These are phyloP conservation scores for Meteorus colon DNA, from an alignment of 2,888 invertebrate species.

Conservation along the genomic window DNA sequence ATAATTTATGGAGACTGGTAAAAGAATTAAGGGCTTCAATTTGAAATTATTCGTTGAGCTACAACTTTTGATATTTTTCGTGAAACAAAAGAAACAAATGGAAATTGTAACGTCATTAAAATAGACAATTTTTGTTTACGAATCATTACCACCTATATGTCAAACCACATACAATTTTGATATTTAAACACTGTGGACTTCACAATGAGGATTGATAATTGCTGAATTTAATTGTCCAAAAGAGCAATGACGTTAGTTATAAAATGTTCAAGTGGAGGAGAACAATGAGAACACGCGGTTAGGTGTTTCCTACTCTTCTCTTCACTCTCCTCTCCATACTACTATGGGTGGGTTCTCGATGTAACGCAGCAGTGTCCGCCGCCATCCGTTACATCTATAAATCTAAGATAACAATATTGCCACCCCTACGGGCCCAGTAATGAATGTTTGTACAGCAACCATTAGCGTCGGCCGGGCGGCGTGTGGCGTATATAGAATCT, in stretches of 20 bases:
- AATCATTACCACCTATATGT: background rate
- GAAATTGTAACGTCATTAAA: background rate
- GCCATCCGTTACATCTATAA: slow-evolving; percentile 73
- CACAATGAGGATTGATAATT: background rate
- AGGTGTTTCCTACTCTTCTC: background rate
- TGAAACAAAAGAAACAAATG: no score
- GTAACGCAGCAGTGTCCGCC: slow-evolving; percentile 66
- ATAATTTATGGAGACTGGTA: background rate
- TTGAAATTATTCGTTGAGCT: background rate
- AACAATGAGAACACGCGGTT: slow-evolving; percentile 15
- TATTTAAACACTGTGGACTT: background rate
- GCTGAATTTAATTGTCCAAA: slow-evolving; percentile 1
- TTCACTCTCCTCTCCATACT: slow-evolving; percentile 29
- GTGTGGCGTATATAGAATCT: slow-evolving; percentile 42
- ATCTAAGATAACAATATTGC: slow-evolving; percentile 73
- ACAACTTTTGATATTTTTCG: no score
- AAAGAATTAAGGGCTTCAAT: background rate
- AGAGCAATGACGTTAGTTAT: background rate
- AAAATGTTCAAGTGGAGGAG: slow-evolving; percentile 5
- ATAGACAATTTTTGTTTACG: background rate
- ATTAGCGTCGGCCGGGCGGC: slow-evolving; percentile 66
- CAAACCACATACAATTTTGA: no score
- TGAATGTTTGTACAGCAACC: slow-evolving; percentile 72
- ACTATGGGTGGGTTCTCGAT: slow-evolving; percentile 41
- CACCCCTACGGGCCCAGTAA: slow-evolving; percentile 65